These are phyloP conservation scores for Microtus ochrogaster DNA, from an alignment of 2,113 vertebrate species.

Conservation along the genomic window DNA sequence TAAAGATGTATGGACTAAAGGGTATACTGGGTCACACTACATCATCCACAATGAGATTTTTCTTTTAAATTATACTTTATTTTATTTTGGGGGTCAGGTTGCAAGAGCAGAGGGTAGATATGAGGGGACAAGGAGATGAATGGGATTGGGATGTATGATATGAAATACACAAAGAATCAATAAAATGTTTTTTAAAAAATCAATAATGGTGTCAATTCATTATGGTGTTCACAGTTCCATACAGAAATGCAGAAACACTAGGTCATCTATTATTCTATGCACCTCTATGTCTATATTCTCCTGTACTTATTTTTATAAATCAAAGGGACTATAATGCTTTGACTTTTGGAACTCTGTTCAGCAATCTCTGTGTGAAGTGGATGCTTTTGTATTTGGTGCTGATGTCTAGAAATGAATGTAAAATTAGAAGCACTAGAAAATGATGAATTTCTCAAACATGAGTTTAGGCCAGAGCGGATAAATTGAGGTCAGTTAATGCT, in stretches of 20 bases:
- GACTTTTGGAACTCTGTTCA: background rate
- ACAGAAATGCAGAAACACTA: background rate
- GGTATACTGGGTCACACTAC: background rate
- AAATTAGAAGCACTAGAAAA: background rate
- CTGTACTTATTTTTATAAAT: background rate
- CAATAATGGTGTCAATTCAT: background rate
- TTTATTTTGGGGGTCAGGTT: background rate
- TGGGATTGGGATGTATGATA: background rate
- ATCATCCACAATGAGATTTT: background rate
- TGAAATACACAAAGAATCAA: background rate
- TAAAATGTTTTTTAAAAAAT: background rate
- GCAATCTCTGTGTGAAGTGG: background rate
- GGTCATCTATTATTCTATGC: background rate
- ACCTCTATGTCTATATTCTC: background rate
- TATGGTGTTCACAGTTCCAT: background rate
- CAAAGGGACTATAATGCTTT: background rate
- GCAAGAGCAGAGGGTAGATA: background rate
- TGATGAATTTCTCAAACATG: background rate
- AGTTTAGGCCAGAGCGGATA: background rate
- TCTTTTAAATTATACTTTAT: background rate
- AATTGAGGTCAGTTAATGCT: background rate
- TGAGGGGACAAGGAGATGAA: background rate
- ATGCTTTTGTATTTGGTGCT: background rate
- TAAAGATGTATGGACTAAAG: background rate
- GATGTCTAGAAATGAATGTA: background rate